phyloP scores from a whole-genome alignment of 2,113 vertebrate genomes.

The Datnioides undecimradiatus region DNA sequence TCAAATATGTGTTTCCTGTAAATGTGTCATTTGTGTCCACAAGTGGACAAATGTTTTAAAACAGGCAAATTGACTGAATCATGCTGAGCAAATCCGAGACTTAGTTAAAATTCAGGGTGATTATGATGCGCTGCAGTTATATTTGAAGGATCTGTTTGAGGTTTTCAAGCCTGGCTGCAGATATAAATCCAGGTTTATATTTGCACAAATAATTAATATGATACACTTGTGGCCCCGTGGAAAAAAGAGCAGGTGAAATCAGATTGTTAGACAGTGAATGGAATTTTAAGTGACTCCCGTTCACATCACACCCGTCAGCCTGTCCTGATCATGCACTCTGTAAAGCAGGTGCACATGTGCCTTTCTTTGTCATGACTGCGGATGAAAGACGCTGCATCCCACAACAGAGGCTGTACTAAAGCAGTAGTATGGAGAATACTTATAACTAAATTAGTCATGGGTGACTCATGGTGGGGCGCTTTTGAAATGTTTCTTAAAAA shows the following conservation, averaged over 20 bases:
- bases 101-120: neutral
- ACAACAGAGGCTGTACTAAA: conserved; percentile 20
- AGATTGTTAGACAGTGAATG: neutral
- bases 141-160: too few species aligned
- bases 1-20: neutral
- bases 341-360: neutral
- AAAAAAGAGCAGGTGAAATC: neutral
- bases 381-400: conserved; percentile 1
- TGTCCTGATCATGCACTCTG: neutral
- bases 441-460: conserved; percentile 54
- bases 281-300: neutral
- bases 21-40: neutral
- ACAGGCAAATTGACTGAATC: neutral
- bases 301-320: neutral
- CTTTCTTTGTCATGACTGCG: neutral
- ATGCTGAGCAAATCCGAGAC: neutral
- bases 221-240: neutral
- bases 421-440: conserved; percentile 16
- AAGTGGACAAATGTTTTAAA: neutral
- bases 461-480: conserved; percentile 18
- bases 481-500: conserved; percentile 59
- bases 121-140: too few species aligned
- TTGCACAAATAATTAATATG: neutral
- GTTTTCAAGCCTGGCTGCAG: neutral
- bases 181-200: neutral